phyloP scores from a whole-genome alignment of 2,797 vertebrate genomes.

The Ptychobarbus kaznakovi region DNA sequence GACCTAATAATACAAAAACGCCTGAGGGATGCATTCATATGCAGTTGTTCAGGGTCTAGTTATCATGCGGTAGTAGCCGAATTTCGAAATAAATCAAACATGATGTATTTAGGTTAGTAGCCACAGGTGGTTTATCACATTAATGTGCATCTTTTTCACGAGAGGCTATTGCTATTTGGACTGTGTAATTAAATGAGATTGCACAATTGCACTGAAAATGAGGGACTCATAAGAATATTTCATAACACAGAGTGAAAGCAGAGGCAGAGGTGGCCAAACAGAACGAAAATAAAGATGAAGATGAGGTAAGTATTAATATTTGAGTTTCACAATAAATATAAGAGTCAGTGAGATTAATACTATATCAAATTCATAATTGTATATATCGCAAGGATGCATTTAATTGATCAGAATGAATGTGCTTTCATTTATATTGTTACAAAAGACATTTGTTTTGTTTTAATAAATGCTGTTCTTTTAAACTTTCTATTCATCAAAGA shows the following conservation, averaged over 20 bases:
- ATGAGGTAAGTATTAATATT: slow-evolving; percentile 72
- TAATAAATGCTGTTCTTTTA: neutral
- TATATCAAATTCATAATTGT: neutral
- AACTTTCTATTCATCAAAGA: neutral
- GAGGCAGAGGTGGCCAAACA: slow-evolving; percentile 75
- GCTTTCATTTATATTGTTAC: neutral
- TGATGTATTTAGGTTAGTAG: neutral
- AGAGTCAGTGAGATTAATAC: neutral
- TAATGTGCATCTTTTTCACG: neutral
- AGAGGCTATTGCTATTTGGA: neutral
- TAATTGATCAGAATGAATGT: neutral
- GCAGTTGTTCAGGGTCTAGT: neutral
- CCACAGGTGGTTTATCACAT: slow-evolving; percentile 10
- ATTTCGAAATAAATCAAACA: slow-evolving; percentile 4
- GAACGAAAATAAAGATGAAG: slow-evolving; percentile 77
- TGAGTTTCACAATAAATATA: neutral
- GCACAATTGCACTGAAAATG: neutral
- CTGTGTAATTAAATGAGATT: neutral
- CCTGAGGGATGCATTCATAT: neutral
- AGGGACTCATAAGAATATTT: neutral
- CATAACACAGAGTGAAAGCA: slow-evolving; percentile 68
- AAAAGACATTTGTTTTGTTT: neutral
- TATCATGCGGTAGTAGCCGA: neutral
- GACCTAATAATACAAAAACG: neutral
- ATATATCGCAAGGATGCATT: neutral